A percentile compares a stretch with the other conserved stretches of the same genome.
Evolutionary conservation across 2,888 invertebrate species (phyloP).

Genomic region (Melanophora roralis): DNA sequence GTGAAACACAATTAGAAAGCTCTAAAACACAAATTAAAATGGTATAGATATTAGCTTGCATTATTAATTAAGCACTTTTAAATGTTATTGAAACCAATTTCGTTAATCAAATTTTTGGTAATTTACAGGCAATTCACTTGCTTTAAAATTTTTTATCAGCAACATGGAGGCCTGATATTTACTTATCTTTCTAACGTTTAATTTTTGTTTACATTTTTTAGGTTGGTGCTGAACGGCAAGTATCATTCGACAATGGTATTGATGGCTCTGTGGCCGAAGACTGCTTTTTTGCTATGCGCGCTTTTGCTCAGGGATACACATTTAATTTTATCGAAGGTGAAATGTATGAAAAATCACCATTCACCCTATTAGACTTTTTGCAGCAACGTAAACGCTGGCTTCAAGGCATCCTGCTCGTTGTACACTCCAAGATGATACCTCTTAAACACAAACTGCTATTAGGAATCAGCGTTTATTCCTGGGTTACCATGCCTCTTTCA

Average conservation of each 20-base stretch:
- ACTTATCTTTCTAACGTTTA: neutral
- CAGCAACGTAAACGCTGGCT: conserved; percentile 98
- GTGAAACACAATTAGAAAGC: too few species aligned
- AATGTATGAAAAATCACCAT: conserved; percentile 99
- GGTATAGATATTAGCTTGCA: too few species aligned
- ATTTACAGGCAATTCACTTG: too few species aligned
- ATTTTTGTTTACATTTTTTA: conserved; percentile 72
- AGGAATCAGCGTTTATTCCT: conserved; percentile 94
- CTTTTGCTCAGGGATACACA: conserved; percentile 91
- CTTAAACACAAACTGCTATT: conserved; percentile 87
- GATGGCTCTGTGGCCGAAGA: conserved; percentile 99
- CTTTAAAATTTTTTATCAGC: too few species aligned
- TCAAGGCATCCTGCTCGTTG: conserved; percentile 92
- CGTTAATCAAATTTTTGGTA: too few species aligned
- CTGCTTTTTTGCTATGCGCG: conserved; percentile 97
- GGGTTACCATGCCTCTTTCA: conserved; percentile 95
- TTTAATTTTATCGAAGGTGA: conserved; percentile 98
- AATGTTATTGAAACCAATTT: too few species aligned
- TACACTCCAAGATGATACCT: conserved; percentile 91
- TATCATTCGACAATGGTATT: conserved; percentile 96
- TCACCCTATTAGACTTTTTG: conserved; percentile 95
- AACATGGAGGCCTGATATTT: too few species aligned
- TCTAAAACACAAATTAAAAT: too few species aligned
- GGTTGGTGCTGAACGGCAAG: conserved; percentile 92
- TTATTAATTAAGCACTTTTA: too few species aligned